Percentiles rank a stretch among this genome's conserved stretches.
These are phyloP conservation scores for Rambutsinella grinnellia DNA, from an alignment of 2,888 invertebrate genomes.

Conservation along the genomic window DNA sequence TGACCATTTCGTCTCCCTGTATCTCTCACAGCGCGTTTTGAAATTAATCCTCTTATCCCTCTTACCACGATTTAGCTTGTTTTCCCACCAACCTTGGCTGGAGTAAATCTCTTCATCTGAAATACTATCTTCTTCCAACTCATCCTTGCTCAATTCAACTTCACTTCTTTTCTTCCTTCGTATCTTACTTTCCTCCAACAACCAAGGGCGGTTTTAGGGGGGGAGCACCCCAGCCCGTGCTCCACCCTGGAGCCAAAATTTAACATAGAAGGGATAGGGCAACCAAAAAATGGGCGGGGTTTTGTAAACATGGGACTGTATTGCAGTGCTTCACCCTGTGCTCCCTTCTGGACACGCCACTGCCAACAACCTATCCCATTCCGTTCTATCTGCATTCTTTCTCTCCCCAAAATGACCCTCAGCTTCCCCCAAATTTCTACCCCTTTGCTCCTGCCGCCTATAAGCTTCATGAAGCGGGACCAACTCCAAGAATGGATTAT, in stretches of 20 bases:
- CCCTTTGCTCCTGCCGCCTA: constrained; percentile 17
- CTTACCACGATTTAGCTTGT: constrained; percentile 1
- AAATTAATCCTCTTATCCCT: constrained; percentile 11
- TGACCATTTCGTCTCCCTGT: constrained; percentile 43
- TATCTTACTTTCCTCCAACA: constrained; percentile 27
- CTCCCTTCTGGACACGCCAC: no score
- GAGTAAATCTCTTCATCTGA: constrained; percentile 17
- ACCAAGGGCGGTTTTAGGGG: no score
- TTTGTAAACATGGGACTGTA: no score
- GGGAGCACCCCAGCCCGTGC: no score
- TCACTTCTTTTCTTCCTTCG: constrained; percentile 13
- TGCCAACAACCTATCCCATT: constrained; percentile 23
- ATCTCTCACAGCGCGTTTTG: constrained; percentile 14
- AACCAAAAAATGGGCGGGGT: no score
- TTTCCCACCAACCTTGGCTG: neutral
- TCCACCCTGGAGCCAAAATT: no score
- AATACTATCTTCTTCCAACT: constrained; percentile 17
- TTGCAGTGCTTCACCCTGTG: no score
- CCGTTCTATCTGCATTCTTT: neutral
- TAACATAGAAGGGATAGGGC: no score
- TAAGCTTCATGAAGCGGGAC: constrained; percentile 38
- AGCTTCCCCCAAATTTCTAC: neutral
- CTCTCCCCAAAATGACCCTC: constrained; percentile 10
- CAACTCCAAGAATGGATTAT: constrained; percentile 55
- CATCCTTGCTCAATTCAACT: neutral